Percentiles rank a stretch among this genome's conserved stretches.
Evolutionary conservation across 2,888 invertebrate species (phyloP).

Genomic region (Conchocele bisecta): DNA sequence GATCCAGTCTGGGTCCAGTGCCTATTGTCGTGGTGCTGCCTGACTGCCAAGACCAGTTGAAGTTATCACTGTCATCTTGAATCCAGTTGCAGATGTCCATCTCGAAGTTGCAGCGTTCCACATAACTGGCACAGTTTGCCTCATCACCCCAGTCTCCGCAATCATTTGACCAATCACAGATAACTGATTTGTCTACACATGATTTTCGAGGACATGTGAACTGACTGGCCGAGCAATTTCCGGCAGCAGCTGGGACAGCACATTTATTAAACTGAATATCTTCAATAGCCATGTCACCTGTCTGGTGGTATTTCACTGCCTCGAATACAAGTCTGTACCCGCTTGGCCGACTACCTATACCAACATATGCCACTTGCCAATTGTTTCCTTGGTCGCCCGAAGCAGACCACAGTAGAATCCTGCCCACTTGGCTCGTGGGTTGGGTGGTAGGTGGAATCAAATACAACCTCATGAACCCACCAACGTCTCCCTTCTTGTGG

Average conservation of each 20-base stretch:
- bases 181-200: conserved; percentile 68
- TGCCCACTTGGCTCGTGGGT: conserved; percentile 46
- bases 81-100: conserved; percentile 75
- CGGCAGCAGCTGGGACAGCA: conserved; percentile 42
- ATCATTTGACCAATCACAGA: conserved; percentile 78
- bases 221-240: conserved; percentile 67
- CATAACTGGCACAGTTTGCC: conserved; percentile 62
- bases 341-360: conserved; percentile 65
- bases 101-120: conserved; percentile 77
- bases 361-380: conserved; percentile 72
- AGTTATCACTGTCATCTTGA: conserved; percentile 73
- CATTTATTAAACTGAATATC: conserved; percentile 75
- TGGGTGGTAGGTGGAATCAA: conserved; percentile 60
- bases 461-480: conserved; percentile 62
- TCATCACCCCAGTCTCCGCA: conserved; percentile 79
- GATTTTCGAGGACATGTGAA: conserved; percentile 69
- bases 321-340: conserved; percentile 75
- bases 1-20: conserved; percentile 76
- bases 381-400: conserved; percentile 59
- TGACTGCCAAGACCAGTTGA: conserved; percentile 74
- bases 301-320: conserved; percentile 58
- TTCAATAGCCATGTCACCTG: conserved; percentile 76
- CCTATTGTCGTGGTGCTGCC: conserved; percentile 69
- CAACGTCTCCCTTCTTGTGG: conserved; percentile 59
- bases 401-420: conserved; percentile 69